Percentiles rank a stretch among this genome's conserved stretches.
Evolutionary conservation across 1,140 invertebrate genomes (phyloP).

Genomic region (Drosophila arawakana): DNA sequence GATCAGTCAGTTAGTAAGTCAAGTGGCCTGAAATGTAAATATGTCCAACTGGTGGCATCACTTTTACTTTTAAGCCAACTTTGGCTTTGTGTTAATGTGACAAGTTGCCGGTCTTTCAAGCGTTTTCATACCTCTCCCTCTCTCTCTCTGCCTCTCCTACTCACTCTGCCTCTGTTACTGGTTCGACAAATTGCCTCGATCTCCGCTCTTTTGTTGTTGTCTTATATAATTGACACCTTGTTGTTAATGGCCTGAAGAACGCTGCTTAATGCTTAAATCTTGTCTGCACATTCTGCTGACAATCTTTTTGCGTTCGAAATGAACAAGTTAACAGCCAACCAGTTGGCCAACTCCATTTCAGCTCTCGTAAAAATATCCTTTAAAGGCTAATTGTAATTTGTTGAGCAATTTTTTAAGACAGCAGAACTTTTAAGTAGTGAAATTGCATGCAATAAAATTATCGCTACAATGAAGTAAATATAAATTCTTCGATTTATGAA

Average conservation of each 20-base stretch:
- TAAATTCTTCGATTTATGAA: neutral
- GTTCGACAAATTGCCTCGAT: conserved; percentile 33
- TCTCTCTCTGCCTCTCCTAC: neutral
- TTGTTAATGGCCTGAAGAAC: conserved; percentile 62
- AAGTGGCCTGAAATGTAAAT: conserved; percentile 76
- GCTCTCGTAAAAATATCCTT: conserved; percentile 8
- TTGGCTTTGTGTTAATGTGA: conserved; percentile 74
- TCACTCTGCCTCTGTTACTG: neutral
- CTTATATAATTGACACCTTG: conserved; percentile 74
- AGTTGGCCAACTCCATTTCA: conserved; percentile 12
- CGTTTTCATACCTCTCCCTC: conserved; percentile 14
- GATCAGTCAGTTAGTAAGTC: conserved; percentile 77
- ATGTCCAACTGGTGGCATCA: conserved; percentile 59
- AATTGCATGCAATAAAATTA: neutral
- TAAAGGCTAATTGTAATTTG: conserved; percentile 64
- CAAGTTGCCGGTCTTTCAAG: conserved; percentile 59
- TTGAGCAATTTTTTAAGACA: neutral
- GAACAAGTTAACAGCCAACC: conserved; percentile 40
- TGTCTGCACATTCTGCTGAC: conserved; percentile 51
- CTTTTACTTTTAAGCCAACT: conserved; percentile 76
- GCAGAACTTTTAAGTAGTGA: neutral
- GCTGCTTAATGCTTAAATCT: conserved; percentile 63
- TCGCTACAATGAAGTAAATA: neutral
- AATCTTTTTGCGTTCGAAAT: conserved; percentile 30
- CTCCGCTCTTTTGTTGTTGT: conserved; percentile 31